Evolutionary conservation across 2,113 vertebrate genomes (phyloP).

Genomic region (Vicugna pacos): DNA sequence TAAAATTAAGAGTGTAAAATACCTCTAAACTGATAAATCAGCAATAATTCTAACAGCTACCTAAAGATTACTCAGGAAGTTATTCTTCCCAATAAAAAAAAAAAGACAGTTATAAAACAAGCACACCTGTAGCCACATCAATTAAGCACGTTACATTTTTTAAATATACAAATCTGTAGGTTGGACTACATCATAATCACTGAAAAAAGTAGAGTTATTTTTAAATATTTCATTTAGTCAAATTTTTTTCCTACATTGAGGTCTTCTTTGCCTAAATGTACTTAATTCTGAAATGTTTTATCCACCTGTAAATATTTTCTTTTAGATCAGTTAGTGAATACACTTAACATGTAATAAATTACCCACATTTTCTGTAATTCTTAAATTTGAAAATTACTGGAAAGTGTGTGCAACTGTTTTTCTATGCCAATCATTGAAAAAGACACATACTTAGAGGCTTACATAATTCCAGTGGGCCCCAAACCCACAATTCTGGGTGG

Average conservation of each 20-base stretch:
- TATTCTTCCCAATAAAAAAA: background rate
- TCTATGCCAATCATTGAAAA: constrained; percentile 18
- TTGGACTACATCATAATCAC: background rate
- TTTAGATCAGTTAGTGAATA: constrained; percentile 51
- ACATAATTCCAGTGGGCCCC: background rate
- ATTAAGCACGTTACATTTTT: background rate
- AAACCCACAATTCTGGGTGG: background rate
- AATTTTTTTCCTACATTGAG: background rate
- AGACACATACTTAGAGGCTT: background rate
- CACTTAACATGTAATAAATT: background rate
- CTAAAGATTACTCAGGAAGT: constrained; percentile 33
- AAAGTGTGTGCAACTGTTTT: constrained; percentile 42
- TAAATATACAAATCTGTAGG: constrained; percentile 3
- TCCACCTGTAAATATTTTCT: background rate
- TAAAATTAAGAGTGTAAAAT: background rate
- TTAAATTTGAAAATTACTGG: constrained; percentile 57
- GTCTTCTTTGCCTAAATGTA: background rate
- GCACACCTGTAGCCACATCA: background rate
- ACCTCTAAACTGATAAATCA: background rate
- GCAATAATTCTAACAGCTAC: background rate
- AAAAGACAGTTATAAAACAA: constrained; percentile 42
- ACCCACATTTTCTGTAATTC: background rate
- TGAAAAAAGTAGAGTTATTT: background rate
- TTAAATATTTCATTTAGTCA: constrained; percentile 25
- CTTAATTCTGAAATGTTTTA: constrained; percentile 35